Base-by-base conservation (phyloP, 1,140 invertebrate species). In the Zaprionus ornatus region DNA sequence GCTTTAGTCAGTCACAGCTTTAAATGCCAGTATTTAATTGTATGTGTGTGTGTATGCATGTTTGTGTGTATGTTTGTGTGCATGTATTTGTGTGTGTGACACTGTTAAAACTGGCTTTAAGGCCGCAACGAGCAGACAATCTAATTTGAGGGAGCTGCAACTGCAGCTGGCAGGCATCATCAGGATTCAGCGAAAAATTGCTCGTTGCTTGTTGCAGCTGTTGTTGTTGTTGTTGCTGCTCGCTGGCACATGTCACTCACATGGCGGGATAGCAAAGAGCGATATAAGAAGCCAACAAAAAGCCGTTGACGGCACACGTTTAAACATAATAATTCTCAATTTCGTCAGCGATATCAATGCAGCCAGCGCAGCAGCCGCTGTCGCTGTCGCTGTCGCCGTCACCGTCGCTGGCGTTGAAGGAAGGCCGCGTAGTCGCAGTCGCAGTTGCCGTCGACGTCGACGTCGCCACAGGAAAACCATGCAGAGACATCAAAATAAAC, bases 251-350 rank as follows among this genome's bases (percentile, higher is more conserved):
- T 76, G 69, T 76, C 64, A 66, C 54, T 66, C 64, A 66, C 64
- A 66, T 56, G 60, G 27, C 25, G 52, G 68, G 13, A 59, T 29
- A 3, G n/a, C 13, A 27, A 45, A 45, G 35, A 32, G 57, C 48
- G 59, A 65, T 62, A 50, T 27, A 67, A 56, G 67, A 69, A 69
- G 55, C 35, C 73, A 57, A 40, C 68, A 76, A 81, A 70, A 73
- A 61, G 68, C 67, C 76, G 62, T 71, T 48, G 74, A 86, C 73
- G 79, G 79, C 78, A 79, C 84, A 87, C 85, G 81, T 85, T 88
- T 88, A 88, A 90, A 88, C 84, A 90, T 90, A 88, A 90, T 88
- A 88, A 88, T 88, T 88, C 84, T 88, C 81, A 88, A 88, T 88
- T 88, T 90, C 85, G 85, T 90, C 85, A 84, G 78, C 84, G 75